Percentiles rank a stretch among this genome's conserved stretches.
These are phyloP conservation scores for Crepidodera aurea DNA, from an alignment of 2,888 invertebrate genomes.

Conservation along the genomic window DNA sequence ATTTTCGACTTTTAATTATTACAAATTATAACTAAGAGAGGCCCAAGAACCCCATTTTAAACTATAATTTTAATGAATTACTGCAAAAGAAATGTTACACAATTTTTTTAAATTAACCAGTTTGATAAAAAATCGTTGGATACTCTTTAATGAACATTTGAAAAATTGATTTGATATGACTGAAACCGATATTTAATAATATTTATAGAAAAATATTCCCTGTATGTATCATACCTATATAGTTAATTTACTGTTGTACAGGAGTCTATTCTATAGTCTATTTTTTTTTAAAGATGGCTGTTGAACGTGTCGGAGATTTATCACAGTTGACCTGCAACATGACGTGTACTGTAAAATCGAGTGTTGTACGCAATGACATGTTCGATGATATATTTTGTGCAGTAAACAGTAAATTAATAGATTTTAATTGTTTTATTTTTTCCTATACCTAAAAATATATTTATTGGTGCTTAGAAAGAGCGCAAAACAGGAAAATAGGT, in stretches of 20 bases:
- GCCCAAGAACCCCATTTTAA: no score
- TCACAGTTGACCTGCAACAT: constrained; percentile 59
- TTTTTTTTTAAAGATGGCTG: constrained; percentile 47
- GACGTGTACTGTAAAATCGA: constrained; percentile 58
- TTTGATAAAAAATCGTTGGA: no score
- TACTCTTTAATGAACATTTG: no score
- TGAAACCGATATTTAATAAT: neutral
- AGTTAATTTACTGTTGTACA: constrained; percentile 54
- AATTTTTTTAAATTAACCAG: no score
- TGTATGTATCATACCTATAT: constrained; percentile 44
- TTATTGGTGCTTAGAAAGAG: no score
- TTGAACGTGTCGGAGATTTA: constrained; percentile 47
- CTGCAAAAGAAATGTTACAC: no score
- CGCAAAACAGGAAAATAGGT: no score
- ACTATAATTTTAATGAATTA: no score
- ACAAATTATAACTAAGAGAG: no score
- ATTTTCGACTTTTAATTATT: no score
- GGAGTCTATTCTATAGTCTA: constrained; percentile 49
- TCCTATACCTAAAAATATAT: neutral
- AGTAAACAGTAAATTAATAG: constrained; percentile 62
- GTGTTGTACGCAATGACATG: constrained; percentile 62
- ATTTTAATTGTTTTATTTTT: constrained; percentile 30
- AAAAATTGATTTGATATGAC: neutral
- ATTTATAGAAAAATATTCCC: constrained; percentile 30
- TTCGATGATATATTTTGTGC: constrained; percentile 64